These are phyloP conservation scores for Cettia cetti DNA, from an alignment of 2,113 vertebrate species.

Conservation along the genomic window DNA sequence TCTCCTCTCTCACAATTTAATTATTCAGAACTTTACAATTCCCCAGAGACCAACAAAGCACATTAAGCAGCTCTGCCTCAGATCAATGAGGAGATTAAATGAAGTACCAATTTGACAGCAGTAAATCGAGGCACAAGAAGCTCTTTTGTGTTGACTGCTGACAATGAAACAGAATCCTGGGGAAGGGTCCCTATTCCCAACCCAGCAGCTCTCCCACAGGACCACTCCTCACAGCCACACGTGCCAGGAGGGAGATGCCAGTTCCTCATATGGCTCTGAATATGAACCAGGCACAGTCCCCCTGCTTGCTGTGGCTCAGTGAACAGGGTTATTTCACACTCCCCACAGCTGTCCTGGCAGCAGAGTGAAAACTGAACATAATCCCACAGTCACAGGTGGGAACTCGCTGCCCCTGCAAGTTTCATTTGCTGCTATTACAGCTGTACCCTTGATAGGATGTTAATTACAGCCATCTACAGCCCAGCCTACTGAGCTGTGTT, in stretches of 20 bases:
- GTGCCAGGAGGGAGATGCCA: neutral
- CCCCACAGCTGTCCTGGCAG: neutral
- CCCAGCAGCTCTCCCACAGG: neutral
- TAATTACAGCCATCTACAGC: neutral
- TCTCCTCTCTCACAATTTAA: slow-evolving; percentile 10
- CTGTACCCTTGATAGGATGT: neutral
- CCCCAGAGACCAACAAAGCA: slow-evolving; percentile 3
- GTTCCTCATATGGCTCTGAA: neutral
- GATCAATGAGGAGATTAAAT: slow-evolving; percentile 14
- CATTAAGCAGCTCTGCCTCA: neutral
- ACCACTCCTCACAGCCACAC: neutral
- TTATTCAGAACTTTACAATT: slow-evolving; percentile 11
- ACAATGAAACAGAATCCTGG: neutral
- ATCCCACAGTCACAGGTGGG: neutral
- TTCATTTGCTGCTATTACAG: neutral
- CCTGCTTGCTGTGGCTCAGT: neutral
- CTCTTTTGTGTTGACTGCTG: neutral
- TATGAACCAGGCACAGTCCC: neutral
- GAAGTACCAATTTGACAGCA: neutral
- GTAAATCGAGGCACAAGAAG: neutral
- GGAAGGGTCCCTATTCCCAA: neutral
- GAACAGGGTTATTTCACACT: neutral
- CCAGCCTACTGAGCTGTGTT: accelerated
- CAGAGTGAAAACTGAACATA: neutral
- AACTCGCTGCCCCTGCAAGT: neutral